Evolutionary conservation across 2,113 vertebrate genomes (phyloP), one percentile per base, ranked within the genome.

Genomic region (Saccopteryx bilineata): DNA sequence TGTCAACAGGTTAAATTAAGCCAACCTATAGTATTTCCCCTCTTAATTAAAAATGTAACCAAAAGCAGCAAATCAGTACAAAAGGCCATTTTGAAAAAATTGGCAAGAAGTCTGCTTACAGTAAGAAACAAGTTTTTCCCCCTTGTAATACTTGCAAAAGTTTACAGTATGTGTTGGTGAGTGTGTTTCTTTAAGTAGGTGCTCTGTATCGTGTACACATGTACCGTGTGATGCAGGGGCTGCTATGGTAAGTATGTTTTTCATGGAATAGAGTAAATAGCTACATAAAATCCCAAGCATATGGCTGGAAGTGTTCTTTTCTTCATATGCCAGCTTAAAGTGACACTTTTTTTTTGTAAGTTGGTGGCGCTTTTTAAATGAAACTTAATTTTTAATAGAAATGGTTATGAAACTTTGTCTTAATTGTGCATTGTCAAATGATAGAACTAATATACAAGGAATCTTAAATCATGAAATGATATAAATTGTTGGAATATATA

Each of bases 121-220:
- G 90, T 93, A 79, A 96, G 91, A 91, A 92, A 85, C 79, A 91
- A 66, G 85, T 95, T 93, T 96, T 84, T 74, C 94, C 78, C 78
- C 93, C 82, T 98, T 98, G 97, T 98, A 97, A 97, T 96, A 97
- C 97, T 97, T 98, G 96, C 96, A 97, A 97, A 98, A 98, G 97
- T 96, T 98, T 79, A 99, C 98, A 75, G 97, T 98, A 91, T 98
- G 76, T 98, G 81, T 98, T 98, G 98, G 98, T 98, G 97, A 99
- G 98, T 99, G 98, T 99, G 98, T 98, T 99, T 99, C 98, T 98
- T 98, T 98, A 97, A 98, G 98, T 99, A 99, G 98, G 98, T 99
- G 96, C 98, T 98, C 98, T 99, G 98, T 99, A 97, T 98, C 96
- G 98, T 98, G 98, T 97, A 99, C 97, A 74, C 98, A 97, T 98